Evolutionary conservation across 2,797 vertebrate species (phyloP), one percentile per base, ranked within the genome.

Genomic region (Sphenopsis melanotis): DNA sequence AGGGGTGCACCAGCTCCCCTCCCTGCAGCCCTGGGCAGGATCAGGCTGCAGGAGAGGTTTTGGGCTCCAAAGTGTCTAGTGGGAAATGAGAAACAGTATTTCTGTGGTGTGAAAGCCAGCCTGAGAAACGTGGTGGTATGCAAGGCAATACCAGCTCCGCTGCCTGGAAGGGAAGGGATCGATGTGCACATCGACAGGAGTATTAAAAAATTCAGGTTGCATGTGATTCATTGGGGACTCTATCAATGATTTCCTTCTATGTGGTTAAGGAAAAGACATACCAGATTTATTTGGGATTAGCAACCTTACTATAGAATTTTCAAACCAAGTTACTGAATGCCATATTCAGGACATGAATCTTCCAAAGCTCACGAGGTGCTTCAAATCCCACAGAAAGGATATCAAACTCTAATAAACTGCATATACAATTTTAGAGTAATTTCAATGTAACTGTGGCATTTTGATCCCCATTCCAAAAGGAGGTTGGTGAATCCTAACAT

Each of bases 41-140:
- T 68, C 55, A 78, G 89, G 17, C 65, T 55, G 76, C 0, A 0
- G 59, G 65, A 78, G 60, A 78, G 77, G 41, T 37, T 83, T 61
- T 78, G 83, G 70, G 76, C 74, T 93, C 90, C 2, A 0, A 56
- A 86, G 3, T 6, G 36, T 70, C 86, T 56, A 46, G 56, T 30
- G 59, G 77, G 85, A 91, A 94, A 96, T 76, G 42, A 77, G 74
- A 70, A 94, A 63, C 42, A 76, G 46, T 57, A 39, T 86, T 84
- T 87, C 41, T 84, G 70, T 21, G 55, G 55, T 50, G 77, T 36
- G 53, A 44, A 69, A 96, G 49, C 4, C 83, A 81, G 70, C 32
- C 49, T 90, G 69, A 86, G 50, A 26, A 74, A 71, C 0, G 5
- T 12, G 16, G 60, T 60, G 14, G 52, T 36, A 3, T 64, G 41